phyloP scores from a whole-genome alignment of 1,140 invertebrate genomes.

The Octopus sinensis region DNA sequence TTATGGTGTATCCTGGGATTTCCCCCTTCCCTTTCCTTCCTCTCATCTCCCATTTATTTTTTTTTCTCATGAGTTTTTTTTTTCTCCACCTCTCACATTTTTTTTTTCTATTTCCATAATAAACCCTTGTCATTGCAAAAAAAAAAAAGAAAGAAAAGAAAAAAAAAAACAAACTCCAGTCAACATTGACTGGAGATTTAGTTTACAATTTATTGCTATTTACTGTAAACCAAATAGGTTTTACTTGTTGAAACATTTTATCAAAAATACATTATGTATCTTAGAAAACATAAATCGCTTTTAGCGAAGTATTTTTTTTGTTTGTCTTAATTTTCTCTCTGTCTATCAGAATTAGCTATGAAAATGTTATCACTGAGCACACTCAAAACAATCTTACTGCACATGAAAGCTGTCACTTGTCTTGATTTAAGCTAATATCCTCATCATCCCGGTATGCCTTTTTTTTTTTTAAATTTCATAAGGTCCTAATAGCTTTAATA shows the following conservation, averaged over 20 bases:
- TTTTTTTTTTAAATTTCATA: too few species aligned
- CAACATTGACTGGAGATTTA: neutral
- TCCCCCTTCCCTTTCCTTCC: neutral
- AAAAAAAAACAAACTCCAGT: neutral
- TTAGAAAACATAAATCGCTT: conserved; percentile 9
- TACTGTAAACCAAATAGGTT: neutral
- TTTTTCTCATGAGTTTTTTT: neutral
- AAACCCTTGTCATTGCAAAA: too few species aligned
- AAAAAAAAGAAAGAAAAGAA: too few species aligned
- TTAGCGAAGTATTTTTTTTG: neutral
- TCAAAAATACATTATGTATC: neutral
- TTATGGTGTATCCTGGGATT: neutral
- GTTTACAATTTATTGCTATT: neutral
- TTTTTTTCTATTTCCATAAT: neutral
- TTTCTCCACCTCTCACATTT: neutral
- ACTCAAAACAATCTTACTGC: neutral
- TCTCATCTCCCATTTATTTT: neutral
- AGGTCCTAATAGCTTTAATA: too few species aligned
- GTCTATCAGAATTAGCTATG: neutral
- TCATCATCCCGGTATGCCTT: too few species aligned
- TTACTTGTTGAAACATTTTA: neutral
- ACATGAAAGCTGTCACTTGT: neutral
- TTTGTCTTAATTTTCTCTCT: neutral
- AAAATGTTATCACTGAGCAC: conserved; percentile 8
- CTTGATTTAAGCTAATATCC: too few species aligned